phyloP scores from a whole-genome alignment of 2,113 vertebrate species.

The Tichodroma muraria region DNA sequence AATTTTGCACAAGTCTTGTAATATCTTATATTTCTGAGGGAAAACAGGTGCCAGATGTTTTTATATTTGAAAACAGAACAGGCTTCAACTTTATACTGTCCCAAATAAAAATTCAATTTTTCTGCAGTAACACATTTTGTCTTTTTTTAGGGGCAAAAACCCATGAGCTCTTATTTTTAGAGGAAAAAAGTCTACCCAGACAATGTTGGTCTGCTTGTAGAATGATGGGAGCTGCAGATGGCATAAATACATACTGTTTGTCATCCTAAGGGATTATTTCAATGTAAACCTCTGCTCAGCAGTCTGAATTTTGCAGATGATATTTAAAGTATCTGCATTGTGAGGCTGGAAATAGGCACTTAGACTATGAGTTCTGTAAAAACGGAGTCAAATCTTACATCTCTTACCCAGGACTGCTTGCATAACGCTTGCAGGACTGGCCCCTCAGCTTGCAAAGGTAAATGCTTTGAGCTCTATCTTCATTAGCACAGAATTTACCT shows the following conservation, averaged over 20 bases:
- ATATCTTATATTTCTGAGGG: constrained; percentile 8
- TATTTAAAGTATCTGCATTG: constrained; percentile 8
- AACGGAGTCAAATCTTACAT: not conserved
- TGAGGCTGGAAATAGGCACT: not conserved
- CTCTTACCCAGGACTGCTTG: not conserved
- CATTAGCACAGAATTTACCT: constrained; percentile 31
- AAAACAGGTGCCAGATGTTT: not conserved
- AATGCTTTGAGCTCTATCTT: not conserved
- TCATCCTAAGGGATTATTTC: not conserved
- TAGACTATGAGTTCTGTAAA: not conserved
- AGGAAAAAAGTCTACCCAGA: not conserved
- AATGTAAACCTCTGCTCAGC: not conserved
- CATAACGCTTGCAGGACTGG: not conserved
- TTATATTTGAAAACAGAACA: not conserved
- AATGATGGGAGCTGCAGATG: not conserved
- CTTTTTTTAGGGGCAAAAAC: not conserved
- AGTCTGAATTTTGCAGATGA: not conserved
- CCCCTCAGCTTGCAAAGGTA: not conserved
- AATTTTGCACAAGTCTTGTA: not conserved
- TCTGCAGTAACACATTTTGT: not conserved
- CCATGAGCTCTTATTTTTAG: not conserved
- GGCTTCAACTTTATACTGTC: not conserved
- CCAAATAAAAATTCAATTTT: not conserved
- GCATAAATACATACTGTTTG: not conserved
- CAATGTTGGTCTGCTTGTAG: not conserved